phyloP scores from a whole-genome alignment of 2,113 vertebrate species.

The Epinephelus cyanopodus region DNA sequence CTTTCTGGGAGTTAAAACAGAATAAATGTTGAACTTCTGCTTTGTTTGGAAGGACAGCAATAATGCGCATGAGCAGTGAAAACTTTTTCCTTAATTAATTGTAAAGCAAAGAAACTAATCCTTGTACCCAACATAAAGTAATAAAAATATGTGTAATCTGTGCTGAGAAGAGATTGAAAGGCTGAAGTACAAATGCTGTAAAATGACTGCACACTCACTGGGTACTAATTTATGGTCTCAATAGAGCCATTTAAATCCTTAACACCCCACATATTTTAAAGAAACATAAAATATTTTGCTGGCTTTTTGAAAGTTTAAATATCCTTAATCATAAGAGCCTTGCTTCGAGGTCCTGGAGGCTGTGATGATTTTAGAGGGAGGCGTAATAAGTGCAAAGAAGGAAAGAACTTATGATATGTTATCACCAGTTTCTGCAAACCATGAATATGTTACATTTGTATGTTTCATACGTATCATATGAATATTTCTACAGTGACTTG shows the following conservation, averaged over 20 bases:
- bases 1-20: neutral
- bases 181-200: neutral
- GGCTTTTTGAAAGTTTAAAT: neutral
- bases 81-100: neutral
- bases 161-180: too few species aligned
- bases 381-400: neutral
- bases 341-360: too few species aligned
- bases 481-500: too few species aligned
- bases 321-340: neutral
- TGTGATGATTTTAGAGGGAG: too few species aligned
- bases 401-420: neutral
- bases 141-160: neutral
- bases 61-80: neutral
- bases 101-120: neutral
- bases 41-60: neutral
- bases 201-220: neutral
- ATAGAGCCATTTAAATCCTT: neutral
- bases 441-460: too few species aligned
- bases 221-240: too few species aligned
- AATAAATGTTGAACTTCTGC: neutral
- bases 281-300: neutral
- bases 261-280: neutral
- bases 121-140: neutral
- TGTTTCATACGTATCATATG: too few species aligned
- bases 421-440: too few species aligned